Evolutionary conservation across 2,888 invertebrate species (phyloP).

Genomic region (Nomada fucata): DNA sequence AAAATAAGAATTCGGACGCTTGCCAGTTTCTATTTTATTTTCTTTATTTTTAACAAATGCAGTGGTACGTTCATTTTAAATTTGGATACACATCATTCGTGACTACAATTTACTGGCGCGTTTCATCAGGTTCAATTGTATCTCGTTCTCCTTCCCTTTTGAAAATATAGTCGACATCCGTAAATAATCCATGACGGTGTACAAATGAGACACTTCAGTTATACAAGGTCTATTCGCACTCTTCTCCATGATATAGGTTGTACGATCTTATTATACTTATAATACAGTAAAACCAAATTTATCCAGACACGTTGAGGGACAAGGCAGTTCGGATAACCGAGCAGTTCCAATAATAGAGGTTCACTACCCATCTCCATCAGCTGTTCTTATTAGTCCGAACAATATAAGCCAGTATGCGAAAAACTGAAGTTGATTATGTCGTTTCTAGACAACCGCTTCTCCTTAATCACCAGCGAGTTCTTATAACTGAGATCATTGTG

Average conservation of each 20-base stretch:
- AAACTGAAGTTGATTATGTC: no score
- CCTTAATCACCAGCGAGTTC: no score
- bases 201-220: not conserved
- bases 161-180: not conserved
- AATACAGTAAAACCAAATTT: no score
- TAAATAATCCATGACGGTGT: not conserved
- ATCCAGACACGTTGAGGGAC: no score
- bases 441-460: no score
- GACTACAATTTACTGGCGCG: not conserved
- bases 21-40: not conserved
- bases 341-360: no score
- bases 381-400: no score
- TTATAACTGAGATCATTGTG: no score
- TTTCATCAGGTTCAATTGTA: not conserved
- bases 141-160: not conserved
- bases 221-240: not conserved
- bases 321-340: no score
- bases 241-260: not conserved
- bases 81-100: no score
- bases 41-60: not conserved
- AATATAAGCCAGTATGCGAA: no score
- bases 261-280: not conserved
- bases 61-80: not conserved
- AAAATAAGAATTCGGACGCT: not conserved
- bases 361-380: no score